These are phyloP conservation scores for Epistrophe grossulariae DNA, from an alignment of 2,888 invertebrate species.

Conservation along the genomic window DNA sequence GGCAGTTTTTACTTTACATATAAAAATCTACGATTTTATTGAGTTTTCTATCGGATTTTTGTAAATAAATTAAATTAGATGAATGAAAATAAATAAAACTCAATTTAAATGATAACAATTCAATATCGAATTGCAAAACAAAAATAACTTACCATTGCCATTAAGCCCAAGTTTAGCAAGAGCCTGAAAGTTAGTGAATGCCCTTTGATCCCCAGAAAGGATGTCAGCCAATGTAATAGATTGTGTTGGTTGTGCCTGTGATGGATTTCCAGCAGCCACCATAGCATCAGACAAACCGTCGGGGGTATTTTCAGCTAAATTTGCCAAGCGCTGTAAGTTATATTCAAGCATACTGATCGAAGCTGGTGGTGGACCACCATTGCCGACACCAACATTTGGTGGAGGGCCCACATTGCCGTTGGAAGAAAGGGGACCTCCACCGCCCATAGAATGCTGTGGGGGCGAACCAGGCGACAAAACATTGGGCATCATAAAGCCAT, in stretches of 20 bases:
- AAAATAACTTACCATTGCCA: slow-evolving; percentile 85
- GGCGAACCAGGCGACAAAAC: slow-evolving; percentile 84
- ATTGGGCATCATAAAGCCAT: slow-evolving; percentile 83
- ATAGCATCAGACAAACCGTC: slow-evolving; percentile 83
- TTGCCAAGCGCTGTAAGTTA: slow-evolving; percentile 91
- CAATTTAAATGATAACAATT: slow-evolving; percentile 2
- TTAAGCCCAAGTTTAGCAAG: slow-evolving; percentile 93
- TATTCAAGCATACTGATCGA: slow-evolving; percentile 92
- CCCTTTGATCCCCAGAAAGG: slow-evolving; percentile 89
- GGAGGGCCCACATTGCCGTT: slow-evolving; percentile 66
- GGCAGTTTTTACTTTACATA: neutral
- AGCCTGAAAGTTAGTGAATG: slow-evolving; percentile 94
- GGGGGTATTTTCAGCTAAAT: slow-evolving; percentile 88
- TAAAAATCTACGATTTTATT: slow-evolving; percentile 28
- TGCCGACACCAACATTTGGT: slow-evolving; percentile 79
- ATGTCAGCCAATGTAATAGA: slow-evolving; percentile 91
- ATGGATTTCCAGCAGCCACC: slow-evolving; percentile 78
- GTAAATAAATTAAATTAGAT: neutral
- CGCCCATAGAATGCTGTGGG: slow-evolving; percentile 81
- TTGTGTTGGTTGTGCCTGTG: slow-evolving; percentile 86
- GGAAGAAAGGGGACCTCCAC: slow-evolving; percentile 57
- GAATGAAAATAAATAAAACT: slow-evolving; percentile 31
- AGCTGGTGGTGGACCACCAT: slow-evolving; percentile 83
- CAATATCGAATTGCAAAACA: slow-evolving; percentile 36
- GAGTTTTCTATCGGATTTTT: slow-evolving; percentile 35